Conservation (phyloP, 2,888 invertebrate species). For the Tetheella fluctuosa region DNA sequence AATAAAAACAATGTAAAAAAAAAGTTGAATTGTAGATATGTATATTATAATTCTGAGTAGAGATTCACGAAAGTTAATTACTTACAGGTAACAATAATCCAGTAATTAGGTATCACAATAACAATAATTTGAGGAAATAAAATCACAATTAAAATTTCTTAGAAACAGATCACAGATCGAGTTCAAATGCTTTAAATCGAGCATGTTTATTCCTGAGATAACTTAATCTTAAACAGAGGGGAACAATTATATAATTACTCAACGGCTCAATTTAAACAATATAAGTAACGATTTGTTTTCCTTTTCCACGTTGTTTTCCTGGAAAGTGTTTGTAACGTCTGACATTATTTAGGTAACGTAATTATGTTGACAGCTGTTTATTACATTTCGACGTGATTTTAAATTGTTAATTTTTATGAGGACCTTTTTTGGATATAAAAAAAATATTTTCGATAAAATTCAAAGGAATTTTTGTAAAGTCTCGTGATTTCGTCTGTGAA, state of each 20-base stretch:
- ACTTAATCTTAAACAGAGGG: neutral
- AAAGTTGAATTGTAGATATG: too few species aligned
- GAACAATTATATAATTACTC: neutral
- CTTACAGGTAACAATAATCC: neutral
- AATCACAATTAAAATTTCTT: neutral
- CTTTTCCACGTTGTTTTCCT: neutral
- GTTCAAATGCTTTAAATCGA: neutral
- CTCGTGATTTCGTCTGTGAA: too few species aligned
- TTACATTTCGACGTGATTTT: too few species aligned
- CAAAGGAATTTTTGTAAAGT: too few species aligned
- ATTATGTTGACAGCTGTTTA: too few species aligned
- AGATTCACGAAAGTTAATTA: too few species aligned
- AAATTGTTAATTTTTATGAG: too few species aligned
- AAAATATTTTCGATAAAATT: too few species aligned
- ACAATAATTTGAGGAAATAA: neutral
- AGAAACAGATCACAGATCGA: neutral
- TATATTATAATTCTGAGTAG: too few species aligned
- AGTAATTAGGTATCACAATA: too few species aligned
- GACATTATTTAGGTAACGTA: neutral
- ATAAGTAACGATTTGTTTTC: slow-evolving; percentile 7
- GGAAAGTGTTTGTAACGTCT: neutral
- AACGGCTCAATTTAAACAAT: neutral
- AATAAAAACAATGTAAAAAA: too few species aligned
- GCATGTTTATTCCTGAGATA: neutral
- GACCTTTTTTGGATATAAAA: too few species aligned